These are phyloP conservation scores for Menidia beryllina DNA, from an alignment of 2,113 vertebrate genomes.

Conservation along the genomic window DNA sequence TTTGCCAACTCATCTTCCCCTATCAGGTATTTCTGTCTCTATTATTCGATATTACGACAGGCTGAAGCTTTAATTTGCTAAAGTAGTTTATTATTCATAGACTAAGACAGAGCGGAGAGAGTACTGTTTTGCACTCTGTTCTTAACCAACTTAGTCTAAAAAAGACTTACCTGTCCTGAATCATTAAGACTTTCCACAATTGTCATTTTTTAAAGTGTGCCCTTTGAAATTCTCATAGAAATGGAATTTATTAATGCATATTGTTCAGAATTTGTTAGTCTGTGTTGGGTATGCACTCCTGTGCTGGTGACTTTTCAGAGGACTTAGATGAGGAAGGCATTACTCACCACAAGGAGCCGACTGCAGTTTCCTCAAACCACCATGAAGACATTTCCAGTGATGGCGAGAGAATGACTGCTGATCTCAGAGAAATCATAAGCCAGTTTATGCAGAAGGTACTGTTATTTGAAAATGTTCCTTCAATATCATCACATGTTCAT, in stretches of 20 bases:
- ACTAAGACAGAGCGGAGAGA: too few relatives aligned
- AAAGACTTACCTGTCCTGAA: neutral
- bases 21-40: constrained; percentile 45
- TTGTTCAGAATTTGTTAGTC: neutral
- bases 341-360: neutral
- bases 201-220: neutral
- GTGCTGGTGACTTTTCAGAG: constrained; percentile 37
- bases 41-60: constrained; percentile 52
- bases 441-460: constrained; percentile 86
- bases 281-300: neutral
- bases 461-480: neutral
- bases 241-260: neutral
- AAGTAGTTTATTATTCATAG: too few relatives aligned
- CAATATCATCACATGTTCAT: neutral
- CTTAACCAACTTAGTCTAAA: neutral
- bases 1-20: constrained; percentile 16
- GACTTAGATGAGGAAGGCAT: neutral
- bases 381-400: constrained; percentile 71
- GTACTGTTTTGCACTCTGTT: neutral
- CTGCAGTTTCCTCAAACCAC: neutral
- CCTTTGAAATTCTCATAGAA: constrained; percentile 1
- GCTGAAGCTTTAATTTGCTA: constrained; percentile 13
- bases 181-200: neutral
- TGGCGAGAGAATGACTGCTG: constrained; percentile 86
- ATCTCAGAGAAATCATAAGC: constrained; percentile 85